Percentiles rank a stretch among this genome's conserved stretches.
These are phyloP conservation scores for Ataeniobius toweri DNA, from an alignment of 2,797 vertebrate species.

Conservation along the genomic window DNA sequence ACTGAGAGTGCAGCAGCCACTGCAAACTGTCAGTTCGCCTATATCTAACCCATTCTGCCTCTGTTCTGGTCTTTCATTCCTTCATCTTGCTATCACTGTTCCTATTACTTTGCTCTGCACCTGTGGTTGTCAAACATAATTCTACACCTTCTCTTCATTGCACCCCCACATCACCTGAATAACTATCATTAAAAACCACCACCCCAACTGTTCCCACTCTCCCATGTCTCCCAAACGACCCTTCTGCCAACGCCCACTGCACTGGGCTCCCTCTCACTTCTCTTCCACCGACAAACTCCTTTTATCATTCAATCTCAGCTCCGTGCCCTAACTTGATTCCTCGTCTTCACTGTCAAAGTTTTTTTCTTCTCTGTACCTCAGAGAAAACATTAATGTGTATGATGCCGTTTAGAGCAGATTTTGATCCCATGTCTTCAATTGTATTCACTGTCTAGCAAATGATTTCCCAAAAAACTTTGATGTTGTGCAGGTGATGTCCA, in stretches of 20 bases:
- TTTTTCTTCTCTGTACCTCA: neutral
- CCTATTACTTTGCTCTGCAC: slow-evolving; percentile 36
- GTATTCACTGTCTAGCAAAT: neutral
- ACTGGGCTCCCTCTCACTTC: neutral
- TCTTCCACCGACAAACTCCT: slow-evolving; percentile 2
- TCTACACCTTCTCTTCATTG: slow-evolving; percentile 34
- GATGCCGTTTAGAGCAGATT: neutral
- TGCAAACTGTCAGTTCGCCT: slow-evolving; percentile 13
- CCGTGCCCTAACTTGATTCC: slow-evolving; percentile 7
- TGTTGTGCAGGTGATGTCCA: neutral
- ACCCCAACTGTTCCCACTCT: slow-evolving; percentile 2
- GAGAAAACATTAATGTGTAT: slow-evolving; percentile 5
- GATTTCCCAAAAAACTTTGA: neutral
- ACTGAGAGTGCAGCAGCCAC: slow-evolving; percentile 18
- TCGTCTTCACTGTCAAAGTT: neutral
- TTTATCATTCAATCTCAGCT: slow-evolving; percentile 28
- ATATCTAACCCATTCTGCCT: slow-evolving; percentile 18
- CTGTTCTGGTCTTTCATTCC: slow-evolving; percentile 13
- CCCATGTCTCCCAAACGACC: slow-evolving; percentile 4
- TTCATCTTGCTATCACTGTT: slow-evolving; percentile 23
- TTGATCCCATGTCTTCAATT: neutral
- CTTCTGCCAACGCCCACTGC: neutral
- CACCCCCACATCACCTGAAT: slow-evolving; percentile 38
- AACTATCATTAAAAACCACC: slow-evolving; percentile 48
- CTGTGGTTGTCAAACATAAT: slow-evolving; percentile 56